phyloP scores from a whole-genome alignment of 2,113 vertebrate genomes.

The Callipepla squamata region DNA sequence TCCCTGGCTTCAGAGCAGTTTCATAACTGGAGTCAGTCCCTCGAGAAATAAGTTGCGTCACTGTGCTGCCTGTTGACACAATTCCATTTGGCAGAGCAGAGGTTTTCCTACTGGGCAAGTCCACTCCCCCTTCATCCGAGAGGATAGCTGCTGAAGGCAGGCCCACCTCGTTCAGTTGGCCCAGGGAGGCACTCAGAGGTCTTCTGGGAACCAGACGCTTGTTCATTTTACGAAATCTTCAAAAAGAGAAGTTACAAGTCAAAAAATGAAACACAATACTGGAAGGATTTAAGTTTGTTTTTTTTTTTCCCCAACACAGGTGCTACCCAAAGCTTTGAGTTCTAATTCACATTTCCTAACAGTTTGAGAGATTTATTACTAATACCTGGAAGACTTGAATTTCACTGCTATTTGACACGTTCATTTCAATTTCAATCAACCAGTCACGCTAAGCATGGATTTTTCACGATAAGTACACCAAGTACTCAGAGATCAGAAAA shows the following conservation, averaged over 20 bases:
- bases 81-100: constrained; percentile 91
- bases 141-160: constrained; percentile 86
- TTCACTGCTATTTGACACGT: neutral
- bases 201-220: constrained; percentile 91
- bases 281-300: neutral
- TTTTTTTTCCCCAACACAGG: neutral
- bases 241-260: neutral
- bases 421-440: neutral
- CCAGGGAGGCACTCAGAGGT: constrained; percentile 86
- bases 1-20: constrained; percentile 85
- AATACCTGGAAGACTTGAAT: neutral
- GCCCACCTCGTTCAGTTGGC: constrained; percentile 89
- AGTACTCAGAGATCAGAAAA: neutral
- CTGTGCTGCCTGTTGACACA: constrained; percentile 78
- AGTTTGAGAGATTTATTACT: neutral
- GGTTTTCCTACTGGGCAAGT: constrained; percentile 86
- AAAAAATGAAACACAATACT: neutral
- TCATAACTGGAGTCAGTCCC: constrained; percentile 89
- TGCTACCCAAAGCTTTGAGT: neutral
- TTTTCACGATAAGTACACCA: neutral
- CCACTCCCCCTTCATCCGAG: constrained; percentile 88
- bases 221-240: constrained; percentile 98
- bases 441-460: neutral
- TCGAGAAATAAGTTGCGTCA: constrained; percentile 91
- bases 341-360: neutral